Percentiles rank a stretch among this genome's conserved stretches.
Evolutionary conservation across 37 sponge, comb jelly and placozoan genomes (phyloP).

Genomic region (Mnemiopsis leidyi): DNA sequence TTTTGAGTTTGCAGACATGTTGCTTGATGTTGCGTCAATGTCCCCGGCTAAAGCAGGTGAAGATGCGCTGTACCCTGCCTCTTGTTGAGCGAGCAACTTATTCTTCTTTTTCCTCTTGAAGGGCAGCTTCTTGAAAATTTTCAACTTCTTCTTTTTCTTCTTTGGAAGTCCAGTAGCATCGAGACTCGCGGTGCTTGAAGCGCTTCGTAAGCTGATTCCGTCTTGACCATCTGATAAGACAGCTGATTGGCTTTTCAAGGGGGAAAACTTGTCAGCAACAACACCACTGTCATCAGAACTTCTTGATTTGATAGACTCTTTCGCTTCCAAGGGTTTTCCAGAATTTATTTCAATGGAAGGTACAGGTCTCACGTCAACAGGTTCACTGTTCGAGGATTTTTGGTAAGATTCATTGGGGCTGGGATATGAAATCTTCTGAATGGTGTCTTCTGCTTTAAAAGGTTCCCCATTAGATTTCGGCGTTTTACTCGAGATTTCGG

Average conservation of each 20-base stretch:
- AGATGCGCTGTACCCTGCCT: neutral
- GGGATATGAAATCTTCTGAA: neutral
- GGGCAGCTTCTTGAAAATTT: neutral
- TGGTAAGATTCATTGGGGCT: neutral
- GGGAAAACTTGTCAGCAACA: neutral
- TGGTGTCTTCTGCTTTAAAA: neutral
- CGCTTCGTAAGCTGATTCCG: neutral
- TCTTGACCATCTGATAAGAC: neutral
- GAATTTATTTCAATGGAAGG: neutral
- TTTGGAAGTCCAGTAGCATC: neutral
- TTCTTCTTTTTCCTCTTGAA: constrained; percentile 2
- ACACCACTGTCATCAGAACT: neutral
- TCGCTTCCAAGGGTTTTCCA: neutral
- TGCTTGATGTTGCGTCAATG: neutral
- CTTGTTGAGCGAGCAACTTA: neutral
- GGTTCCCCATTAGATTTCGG: neutral
- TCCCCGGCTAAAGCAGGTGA: neutral
- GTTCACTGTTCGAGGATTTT: neutral
- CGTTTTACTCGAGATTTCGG: neutral
- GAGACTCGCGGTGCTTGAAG: neutral
- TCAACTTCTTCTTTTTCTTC: constrained; percentile 32
- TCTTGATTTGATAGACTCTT: neutral
- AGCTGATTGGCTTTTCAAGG: neutral
- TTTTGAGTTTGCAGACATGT: neutral
- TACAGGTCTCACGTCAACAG: neutral